Conservation (phyloP, 92 coral and sea anemone genomes). For the Phenganax subtilis region DNA sequence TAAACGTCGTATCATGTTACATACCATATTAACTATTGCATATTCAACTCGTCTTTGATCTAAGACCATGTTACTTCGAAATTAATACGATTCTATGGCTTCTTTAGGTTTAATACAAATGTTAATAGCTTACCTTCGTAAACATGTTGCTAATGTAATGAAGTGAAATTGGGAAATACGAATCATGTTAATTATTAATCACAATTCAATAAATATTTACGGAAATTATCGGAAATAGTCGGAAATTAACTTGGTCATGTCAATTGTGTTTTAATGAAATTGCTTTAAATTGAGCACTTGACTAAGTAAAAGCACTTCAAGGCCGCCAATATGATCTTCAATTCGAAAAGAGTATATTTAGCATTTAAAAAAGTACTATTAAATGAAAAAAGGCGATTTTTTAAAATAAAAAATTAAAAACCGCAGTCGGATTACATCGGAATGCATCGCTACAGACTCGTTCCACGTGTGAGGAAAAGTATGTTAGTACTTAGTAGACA, state of each 20-base stretch:
- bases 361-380: not conserved
- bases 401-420: not conserved
- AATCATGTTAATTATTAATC: not conserved
- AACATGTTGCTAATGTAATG: not conserved
- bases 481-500: not conserved
- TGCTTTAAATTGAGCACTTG: not conserved
- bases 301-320: not conserved
- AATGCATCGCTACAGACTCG: not conserved
- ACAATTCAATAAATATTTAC: not conserved
- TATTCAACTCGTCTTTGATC: too few species aligned
- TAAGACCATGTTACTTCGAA: not conserved
- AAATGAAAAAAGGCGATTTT: not conserved
- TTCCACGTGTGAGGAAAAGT: not conserved
- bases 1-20: not conserved
- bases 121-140: not conserved
- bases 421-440: constrained; percentile 1
- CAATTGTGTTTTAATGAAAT: not conserved
- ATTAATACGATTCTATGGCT: not conserved
- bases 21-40: not conserved
- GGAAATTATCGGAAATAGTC: not conserved
- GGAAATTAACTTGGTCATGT: not conserved
- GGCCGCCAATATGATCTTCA: not conserved
- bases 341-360: not conserved
- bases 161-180: not conserved
- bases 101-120: not conserved